phyloP scores from a whole-genome alignment of 2,888 invertebrate genomes.

The Notodonta dromedarius region DNA sequence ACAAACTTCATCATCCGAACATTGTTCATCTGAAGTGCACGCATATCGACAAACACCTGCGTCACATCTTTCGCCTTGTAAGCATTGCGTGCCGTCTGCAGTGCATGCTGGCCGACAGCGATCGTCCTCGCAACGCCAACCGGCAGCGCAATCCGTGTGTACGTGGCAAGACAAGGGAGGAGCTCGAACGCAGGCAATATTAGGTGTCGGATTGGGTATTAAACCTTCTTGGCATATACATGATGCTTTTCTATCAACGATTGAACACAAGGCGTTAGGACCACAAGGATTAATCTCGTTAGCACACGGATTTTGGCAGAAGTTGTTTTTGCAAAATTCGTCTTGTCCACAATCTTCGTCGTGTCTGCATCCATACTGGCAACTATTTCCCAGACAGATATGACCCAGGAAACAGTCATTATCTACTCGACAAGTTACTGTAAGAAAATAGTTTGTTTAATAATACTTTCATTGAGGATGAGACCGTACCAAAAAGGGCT shows the following conservation, averaged over 20 bases:
- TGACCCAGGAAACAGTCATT: slow-evolving; percentile 97
- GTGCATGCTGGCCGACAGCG: slow-evolving; percentile 92
- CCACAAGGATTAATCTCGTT: slow-evolving; percentile 90
- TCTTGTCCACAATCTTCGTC: slow-evolving; percentile 95
- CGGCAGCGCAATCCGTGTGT: slow-evolving; percentile 89
- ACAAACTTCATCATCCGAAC: slow-evolving; percentile 94
- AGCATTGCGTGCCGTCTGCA: slow-evolving; percentile 87
- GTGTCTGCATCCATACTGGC: slow-evolving; percentile 92
- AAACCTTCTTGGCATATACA: slow-evolving; percentile 92
- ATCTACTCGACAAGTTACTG: slow-evolving; percentile 94
- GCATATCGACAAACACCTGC: slow-evolving; percentile 92
- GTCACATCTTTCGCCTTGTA: slow-evolving; percentile 92
- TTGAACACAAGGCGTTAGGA: slow-evolving; percentile 92
- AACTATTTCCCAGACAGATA: slow-evolving; percentile 93
- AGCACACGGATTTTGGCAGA: slow-evolving; percentile 91
- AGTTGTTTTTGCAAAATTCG: slow-evolving; percentile 92
- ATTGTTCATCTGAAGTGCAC: slow-evolving; percentile 93
- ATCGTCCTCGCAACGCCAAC: slow-evolving; percentile 89
- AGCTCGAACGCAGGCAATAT: slow-evolving; percentile 93
- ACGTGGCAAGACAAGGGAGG: slow-evolving; percentile 90
- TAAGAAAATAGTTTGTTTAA: slow-evolving; percentile 32
- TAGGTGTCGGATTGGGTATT: slow-evolving; percentile 94
- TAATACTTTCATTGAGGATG: too few species aligned
- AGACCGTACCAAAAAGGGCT: too few species aligned
- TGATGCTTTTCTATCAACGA: slow-evolving; percentile 91